A percentile compares a stretch with the other conserved stretches of the same genome.
These are phyloP conservation scores for Brachylomia viminalis DNA, from an alignment of 2,888 invertebrate species.

Conservation along the genomic window DNA sequence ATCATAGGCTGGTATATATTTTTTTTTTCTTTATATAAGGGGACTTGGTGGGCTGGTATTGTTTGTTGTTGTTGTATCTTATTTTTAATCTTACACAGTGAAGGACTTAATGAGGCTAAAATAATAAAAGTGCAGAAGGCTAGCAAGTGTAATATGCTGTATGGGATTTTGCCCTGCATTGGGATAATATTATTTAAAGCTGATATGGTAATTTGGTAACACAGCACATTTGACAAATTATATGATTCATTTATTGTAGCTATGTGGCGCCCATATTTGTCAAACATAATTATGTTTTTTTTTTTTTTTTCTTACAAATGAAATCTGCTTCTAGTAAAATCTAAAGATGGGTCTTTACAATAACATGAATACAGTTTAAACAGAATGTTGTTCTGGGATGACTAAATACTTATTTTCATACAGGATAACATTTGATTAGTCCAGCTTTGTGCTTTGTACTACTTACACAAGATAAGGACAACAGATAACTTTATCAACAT, in stretches of 20 bases:
- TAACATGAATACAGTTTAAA: too few relatives aligned
- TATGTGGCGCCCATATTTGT: not conserved
- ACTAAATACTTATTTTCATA: conserved; percentile 14
- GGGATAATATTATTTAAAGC: not conserved
- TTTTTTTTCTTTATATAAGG: too few relatives aligned
- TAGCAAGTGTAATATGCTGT: not conserved
- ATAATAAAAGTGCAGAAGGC: not conserved
- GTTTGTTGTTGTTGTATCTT: too few relatives aligned
- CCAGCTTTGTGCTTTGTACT: conserved; percentile 3
- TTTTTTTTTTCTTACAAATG: not conserved
- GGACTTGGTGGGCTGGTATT: too few relatives aligned
- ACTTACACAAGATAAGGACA: conserved; percentile 35
- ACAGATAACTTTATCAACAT: conserved; percentile 42
- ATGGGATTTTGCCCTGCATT: too few relatives aligned
- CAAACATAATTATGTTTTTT: too few relatives aligned
- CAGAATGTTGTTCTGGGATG: not conserved
- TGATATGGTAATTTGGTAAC: not conserved
- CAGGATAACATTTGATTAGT: conserved; percentile 27
- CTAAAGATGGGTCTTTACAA: not conserved
- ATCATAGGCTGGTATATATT: too few relatives aligned
- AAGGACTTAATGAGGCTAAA: not conserved
- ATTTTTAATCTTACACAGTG: not conserved
- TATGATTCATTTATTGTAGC: not conserved
- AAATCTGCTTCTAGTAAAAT: not conserved
- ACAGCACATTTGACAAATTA: not conserved